Base-by-base conservation (phyloP, 2,113 vertebrate species). In the Zootoca vivipara region DNA sequence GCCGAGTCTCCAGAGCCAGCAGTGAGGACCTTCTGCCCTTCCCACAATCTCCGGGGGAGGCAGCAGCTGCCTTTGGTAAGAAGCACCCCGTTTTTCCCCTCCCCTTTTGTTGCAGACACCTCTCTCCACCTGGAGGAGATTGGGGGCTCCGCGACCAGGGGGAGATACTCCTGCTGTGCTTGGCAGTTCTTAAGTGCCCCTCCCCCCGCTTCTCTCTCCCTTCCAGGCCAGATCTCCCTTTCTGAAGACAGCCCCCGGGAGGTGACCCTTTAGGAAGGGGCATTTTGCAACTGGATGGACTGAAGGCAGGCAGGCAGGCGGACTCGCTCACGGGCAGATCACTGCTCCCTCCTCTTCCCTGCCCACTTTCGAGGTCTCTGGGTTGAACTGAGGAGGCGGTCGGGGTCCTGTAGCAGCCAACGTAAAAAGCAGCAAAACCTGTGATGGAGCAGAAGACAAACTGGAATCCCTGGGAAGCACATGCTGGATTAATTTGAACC, bases 161-260 rank as follows among this genome's bases (percentile, higher is more conserved):
- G 12, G 77, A n/a, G 28, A 52, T 4, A 7, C 6, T 13, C 26
- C 28, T 26, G 13, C 40, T 30, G 77, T 5, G 40, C 81, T 42
- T 18, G 40, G 40, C 7, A 5, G 70, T 3, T 20, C 3, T 18
- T 22, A 16, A 1, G 58, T 22, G 56, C 3, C 13, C 30, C 12
- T 5, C 13, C 30, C 12, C 15, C 3, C 24, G 40, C 1, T 12
- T 22, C 0, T 20, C 62, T 64, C n/a, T 70, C 33, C 67, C 24
- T 35, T 82, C n/a, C 93, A 96, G 95, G 93, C 74, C 38, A 79
- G 35, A 18, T 81, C 3, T 12, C 46, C 30, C 70, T 42, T 5
- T 62, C 8, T 9, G 86, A 94, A 75, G 93, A 94, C 18, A n/a
- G 79, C 35, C 0, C 28, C 56, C 86, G 33, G 30, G 86, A 82